phyloP scores from a whole-genome alignment of 2,113 vertebrate genomes.

The Oceanodroma tethys region DNA sequence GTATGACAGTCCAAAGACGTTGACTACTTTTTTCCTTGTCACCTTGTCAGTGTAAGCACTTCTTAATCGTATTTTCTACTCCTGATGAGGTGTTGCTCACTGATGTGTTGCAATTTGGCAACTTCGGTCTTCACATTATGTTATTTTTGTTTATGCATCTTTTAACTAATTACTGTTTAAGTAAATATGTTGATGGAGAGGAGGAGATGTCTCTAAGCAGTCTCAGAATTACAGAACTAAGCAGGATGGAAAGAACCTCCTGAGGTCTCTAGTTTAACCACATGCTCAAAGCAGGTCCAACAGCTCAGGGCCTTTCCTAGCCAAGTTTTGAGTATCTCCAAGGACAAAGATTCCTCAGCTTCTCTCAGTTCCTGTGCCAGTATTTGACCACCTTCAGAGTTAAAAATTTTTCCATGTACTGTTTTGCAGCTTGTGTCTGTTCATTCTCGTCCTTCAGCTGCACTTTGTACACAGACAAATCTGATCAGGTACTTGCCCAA shows the following conservation, averaged over 20 bases:
- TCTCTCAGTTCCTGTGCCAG: background rate
- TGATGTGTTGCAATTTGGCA: background rate
- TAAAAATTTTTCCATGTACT: background rate
- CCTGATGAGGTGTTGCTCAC: background rate
- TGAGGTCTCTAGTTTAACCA: background rate
- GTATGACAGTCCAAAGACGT: background rate
- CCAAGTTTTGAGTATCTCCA: background rate
- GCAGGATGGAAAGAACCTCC: background rate
- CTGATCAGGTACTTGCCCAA: background rate
- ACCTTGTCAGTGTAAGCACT: background rate
- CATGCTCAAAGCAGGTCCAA: background rate
- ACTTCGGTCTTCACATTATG: background rate
- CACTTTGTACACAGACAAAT: background rate
- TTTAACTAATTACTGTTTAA: background rate
- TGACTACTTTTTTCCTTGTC: background rate
- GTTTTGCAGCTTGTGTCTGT: background rate
- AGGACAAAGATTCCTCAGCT: background rate
- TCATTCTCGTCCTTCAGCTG: background rate
- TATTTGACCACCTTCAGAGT: background rate
- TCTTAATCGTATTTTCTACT: background rate
- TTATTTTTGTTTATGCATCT: background rate
- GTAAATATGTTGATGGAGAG: background rate
- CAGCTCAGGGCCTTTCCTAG: background rate
- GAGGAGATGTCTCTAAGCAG: background rate
- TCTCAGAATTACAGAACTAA: background rate